Base-by-base conservation (phyloP, 2,888 invertebrate species). In the Sesia bembeciformis region DNA sequence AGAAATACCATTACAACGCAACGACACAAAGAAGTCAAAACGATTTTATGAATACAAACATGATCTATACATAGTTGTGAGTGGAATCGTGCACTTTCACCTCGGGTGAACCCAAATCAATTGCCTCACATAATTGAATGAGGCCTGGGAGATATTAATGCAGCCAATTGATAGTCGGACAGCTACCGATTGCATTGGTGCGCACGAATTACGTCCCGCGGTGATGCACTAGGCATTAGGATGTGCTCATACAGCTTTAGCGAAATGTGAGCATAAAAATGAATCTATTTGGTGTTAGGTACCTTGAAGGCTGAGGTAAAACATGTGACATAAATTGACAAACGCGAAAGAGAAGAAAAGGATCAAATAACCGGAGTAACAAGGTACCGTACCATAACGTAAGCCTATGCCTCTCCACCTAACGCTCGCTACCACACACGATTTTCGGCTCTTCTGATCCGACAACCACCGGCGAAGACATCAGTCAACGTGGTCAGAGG, bases 91-190 rank as follows among this genome's bases (percentile, higher is more conserved):
- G 46, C 7, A 46, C 46, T 46, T 46, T 56, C 54, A 56, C 56
- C 56, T 56, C 50, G 39, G n/a, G 3, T 55, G 56, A 56, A 52
- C 56, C 52, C 54, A 40, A 55, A 55, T 52, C 46, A 46, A 46
- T 46, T 46, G 46, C 4, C 46, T 46, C 46, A 5, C 8, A 57
- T 58, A 58, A 60, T 63, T 59, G 59, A 58, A 60, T 56, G 52
- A 55, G 53, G 54, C 58, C 40, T 42, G 53, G 53, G 52, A 54
- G 52, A 56, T 59, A 58, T 56, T 60, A 60, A 58, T 56, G 58
- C 53, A 39, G 51, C 52, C 61, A 58, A 60, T 62, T 59, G 60
- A 59, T 57, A 56, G 40, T 8, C 41, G 55, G 59, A 61, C 58
- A 57, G 57, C 60, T 56, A 58, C 61, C 60, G 56, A 60, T 57